Evolutionary conservation across 2,113 vertebrate genomes (phyloP), one percentile per base, ranked within the genome.

Genomic region (Shinisaurus crocodilurus): DNA sequence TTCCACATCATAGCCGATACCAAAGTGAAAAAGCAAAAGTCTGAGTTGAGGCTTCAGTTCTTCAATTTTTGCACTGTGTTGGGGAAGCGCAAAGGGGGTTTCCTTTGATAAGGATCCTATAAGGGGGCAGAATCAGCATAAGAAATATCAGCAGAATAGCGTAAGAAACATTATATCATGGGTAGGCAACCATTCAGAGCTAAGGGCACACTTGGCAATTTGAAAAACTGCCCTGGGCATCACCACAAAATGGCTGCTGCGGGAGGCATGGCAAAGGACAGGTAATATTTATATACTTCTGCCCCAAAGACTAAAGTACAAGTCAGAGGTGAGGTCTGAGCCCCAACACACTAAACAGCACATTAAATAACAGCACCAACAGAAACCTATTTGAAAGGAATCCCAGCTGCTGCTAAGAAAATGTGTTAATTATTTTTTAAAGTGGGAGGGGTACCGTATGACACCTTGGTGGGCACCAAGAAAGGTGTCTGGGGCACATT

Each of bases 41-140:
- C 90, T 91, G 48, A 98, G 96, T 88, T 96, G 97, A 76, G 93
- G 92, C 88, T 96, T 96, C 89, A 98, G 95, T 67, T 97, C 91
- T 67, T 96, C 91, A 43, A 85, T 91, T 89, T 96, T 92, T 86
- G 80, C 93, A 1, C 82, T 92, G 87, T 96, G 96, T 5, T 50
- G 79, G 1, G 97, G 96, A 16, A 98, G 83, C 70, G 69, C 6
- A 2, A 85, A 92, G 27, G 76, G 8, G 79, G 67, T 54, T 54
- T 87, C 90, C 75, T 63, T 88, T 50, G 29, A 92, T 34, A 3
- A 67, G 18, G 90, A n/a, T 72, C 92, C 95, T 97, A 94, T 37
- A 93, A 93, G 88, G 92, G 57, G 70, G 1, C 48, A 70, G 72
- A 89, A 91, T 88, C 50, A 94, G 60, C 8, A 15, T 15, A 85